A percentile compares a stretch with the other conserved stretches of the same genome.
Evolutionary conservation across 2,113 vertebrate genomes (phyloP).

Genomic region (Petaurus breviceps): DNA sequence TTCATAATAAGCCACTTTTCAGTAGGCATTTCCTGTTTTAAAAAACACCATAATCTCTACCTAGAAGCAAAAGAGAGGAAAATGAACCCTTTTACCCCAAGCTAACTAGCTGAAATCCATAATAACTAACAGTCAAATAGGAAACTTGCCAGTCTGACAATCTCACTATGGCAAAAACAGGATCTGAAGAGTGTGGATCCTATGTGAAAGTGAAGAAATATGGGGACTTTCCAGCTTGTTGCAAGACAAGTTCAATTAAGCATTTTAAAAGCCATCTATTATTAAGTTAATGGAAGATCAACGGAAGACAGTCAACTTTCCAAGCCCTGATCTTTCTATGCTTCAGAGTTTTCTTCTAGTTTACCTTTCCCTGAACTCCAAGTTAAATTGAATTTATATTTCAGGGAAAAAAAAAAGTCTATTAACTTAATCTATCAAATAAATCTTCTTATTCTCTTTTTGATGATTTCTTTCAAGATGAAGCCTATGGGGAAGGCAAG

Average conservation of each 20-base stretch:
- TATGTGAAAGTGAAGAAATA: slow-evolving; percentile 42
- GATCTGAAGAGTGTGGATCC: background rate
- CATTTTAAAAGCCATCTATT: slow-evolving; percentile 26
- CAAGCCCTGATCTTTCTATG: background rate
- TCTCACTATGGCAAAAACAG: background rate
- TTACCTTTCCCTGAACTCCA: background rate
- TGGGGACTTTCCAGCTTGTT: slow-evolving; percentile 62
- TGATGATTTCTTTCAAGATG: background rate
- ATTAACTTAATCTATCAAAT: slow-evolving; percentile 5
- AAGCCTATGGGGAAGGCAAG: background rate
- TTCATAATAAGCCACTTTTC: background rate
- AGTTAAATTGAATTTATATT: slow-evolving; percentile 16
- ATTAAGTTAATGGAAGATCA: slow-evolving; percentile 9
- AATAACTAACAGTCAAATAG: slow-evolving; percentile 50
- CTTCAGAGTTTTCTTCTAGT: slow-evolving; percentile 6
- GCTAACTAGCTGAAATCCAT: slow-evolving; percentile 24
- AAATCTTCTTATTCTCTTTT: slow-evolving; percentile 21
- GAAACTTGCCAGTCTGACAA: slow-evolving; percentile 47
- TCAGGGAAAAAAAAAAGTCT: background rate
- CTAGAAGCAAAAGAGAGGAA: slow-evolving; percentile 37
- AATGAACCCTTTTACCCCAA: slow-evolving; percentile 9
- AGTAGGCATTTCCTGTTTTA: slow-evolving; percentile 16
- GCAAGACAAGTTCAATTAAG: slow-evolving; percentile 25
- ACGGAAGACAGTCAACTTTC: background rate
- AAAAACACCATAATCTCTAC: slow-evolving; percentile 14